These are phyloP conservation scores for Acipenser oxyrinchus DNA, from an alignment of 2,797 vertebrate species.

Conservation along the genomic window DNA sequence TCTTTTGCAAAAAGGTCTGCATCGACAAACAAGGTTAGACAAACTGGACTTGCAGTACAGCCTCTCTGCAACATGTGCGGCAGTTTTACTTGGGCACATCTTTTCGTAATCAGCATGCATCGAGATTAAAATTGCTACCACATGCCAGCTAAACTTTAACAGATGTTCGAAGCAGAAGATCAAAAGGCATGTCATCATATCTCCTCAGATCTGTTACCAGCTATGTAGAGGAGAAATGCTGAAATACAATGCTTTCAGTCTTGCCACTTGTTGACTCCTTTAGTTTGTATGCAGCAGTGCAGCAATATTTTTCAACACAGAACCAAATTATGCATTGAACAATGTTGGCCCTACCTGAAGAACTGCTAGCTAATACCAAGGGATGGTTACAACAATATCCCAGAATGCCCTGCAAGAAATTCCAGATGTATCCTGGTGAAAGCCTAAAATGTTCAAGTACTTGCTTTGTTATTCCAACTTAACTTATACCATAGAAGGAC, in stretches of 20 bases:
- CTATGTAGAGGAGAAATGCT: conserved; percentile 54
- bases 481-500: too few relatives aligned
- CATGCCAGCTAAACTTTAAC: conserved; percentile 80
- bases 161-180: conserved; percentile 75
- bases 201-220: conserved; percentile 56
- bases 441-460: too few relatives aligned
- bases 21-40: conserved; percentile 25
- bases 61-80: conserved; percentile 52
- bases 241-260: conserved; percentile 20
- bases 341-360: too few relatives aligned
- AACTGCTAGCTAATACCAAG: too few relatives aligned
- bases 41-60: conserved; percentile 42
- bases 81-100: conserved; percentile 66
- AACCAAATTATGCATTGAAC: too few relatives aligned
- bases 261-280: too few relatives aligned
- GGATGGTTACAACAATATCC: too few relatives aligned
- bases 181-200: conserved; percentile 64
- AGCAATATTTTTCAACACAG: too few relatives aligned
- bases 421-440: too few relatives aligned
- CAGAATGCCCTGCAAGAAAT: too few relatives aligned
- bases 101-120: conserved; percentile 70
- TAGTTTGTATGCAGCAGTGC: too few relatives aligned
- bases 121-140: conserved; percentile 76
- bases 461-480: too few relatives aligned
- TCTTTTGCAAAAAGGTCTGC: conserved; percentile 34